Evolutionary conservation across 1,140 invertebrate genomes (phyloP).

Genomic region (Ooceraea biroi): DNA sequence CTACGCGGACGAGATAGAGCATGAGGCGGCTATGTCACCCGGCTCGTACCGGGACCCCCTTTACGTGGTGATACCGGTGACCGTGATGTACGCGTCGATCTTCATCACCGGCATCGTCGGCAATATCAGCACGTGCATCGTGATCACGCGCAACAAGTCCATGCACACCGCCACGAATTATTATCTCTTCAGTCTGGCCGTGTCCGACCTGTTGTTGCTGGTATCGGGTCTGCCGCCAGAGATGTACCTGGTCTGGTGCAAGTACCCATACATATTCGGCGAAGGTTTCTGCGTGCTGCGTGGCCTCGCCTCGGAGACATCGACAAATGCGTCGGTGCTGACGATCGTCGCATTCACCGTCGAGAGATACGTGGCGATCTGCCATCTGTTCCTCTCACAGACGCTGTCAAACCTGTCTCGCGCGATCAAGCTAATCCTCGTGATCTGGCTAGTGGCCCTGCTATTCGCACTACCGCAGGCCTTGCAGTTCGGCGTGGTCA

Average conservation of each 20-base stretch:
- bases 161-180: constrained; percentile 98
- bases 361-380: constrained; percentile 97
- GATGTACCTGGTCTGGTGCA: constrained; percentile 94
- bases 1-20: not conserved
- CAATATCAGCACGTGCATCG: constrained; percentile 96
- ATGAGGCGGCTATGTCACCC: constrained; percentile 37
- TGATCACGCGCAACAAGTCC: constrained; percentile 96
- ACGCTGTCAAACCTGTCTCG: constrained; percentile 93
- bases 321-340: constrained; percentile 96
- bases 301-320: constrained; percentile 94
- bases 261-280: constrained; percentile 96
- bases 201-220: constrained; percentile 96
- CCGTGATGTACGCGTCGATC: constrained; percentile 93
- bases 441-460: constrained; percentile 90
- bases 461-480: constrained; percentile 93
- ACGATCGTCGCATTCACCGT: constrained; percentile 97
- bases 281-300: constrained; percentile 94
- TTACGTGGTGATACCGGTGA: constrained; percentile 92
- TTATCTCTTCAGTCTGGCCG: constrained; percentile 96
- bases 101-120: constrained; percentile 95
- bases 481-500: constrained; percentile 90
- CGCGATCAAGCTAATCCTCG: constrained; percentile 90
- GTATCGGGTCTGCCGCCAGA: constrained; percentile 93
- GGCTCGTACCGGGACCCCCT: constrained; percentile 88
- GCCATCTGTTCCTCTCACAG: constrained; percentile 95